A percentile compares a stretch with the other conserved stretches of the same genome.
Conservation (phyloP, 2,888 invertebrate genomes). For the Napeogenes inachia region DNA sequence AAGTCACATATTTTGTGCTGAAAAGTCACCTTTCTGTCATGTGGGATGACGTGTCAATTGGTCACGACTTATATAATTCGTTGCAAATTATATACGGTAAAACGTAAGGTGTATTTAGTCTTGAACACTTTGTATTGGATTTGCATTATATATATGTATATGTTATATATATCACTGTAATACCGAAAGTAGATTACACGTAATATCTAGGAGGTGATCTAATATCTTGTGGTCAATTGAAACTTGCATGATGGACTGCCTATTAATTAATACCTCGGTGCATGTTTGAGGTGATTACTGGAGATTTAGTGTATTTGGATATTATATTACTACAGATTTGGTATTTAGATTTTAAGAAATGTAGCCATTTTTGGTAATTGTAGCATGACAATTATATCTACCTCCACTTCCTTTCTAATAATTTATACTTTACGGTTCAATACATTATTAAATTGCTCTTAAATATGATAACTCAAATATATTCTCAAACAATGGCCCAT, state of each 20-base stretch:
- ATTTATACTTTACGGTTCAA: background rate
- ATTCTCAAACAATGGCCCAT: slow-evolving; percentile 23
- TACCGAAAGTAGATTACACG: slow-evolving; percentile 5
- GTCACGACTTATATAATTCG: slow-evolving; percentile 5
- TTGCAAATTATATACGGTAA: too few species aligned
- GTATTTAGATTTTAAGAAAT: too few species aligned
- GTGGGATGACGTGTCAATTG: slow-evolving; percentile 16
- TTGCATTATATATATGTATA: background rate
- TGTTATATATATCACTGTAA: background rate
- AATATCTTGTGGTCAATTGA: slow-evolving; percentile 15
- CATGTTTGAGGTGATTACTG: background rate
- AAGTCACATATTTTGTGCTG: background rate
- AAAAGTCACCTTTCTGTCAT: slow-evolving; percentile 11
- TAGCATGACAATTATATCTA: too few species aligned
- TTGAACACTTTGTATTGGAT: background rate
- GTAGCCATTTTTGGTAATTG: too few species aligned
- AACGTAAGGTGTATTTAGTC: too few species aligned
- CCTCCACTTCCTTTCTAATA: too few species aligned
- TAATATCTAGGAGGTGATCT: slow-evolving; percentile 4
- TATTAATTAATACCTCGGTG: slow-evolving; percentile 30
- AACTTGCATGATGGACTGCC: slow-evolving; percentile 23
- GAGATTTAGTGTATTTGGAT: too few species aligned
- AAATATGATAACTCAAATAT: background rate
- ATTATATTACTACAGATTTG: too few species aligned
- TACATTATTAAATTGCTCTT: background rate